These are phyloP conservation scores for Erythrolamprus reginae DNA, from an alignment of 2,113 vertebrate species.

Conservation along the genomic window DNA sequence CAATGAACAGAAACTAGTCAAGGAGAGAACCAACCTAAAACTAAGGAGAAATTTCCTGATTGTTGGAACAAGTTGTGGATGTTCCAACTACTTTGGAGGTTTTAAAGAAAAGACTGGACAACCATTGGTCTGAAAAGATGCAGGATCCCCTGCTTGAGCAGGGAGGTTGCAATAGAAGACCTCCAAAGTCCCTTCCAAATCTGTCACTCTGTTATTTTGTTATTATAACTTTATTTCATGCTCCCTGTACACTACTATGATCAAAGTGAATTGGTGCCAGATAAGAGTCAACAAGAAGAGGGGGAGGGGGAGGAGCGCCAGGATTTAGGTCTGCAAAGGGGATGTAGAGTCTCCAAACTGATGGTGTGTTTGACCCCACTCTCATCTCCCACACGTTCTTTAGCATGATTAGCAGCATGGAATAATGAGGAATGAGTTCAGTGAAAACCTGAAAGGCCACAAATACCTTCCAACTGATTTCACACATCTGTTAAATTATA, in stretches of 20 bases:
- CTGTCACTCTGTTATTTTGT: neutral
- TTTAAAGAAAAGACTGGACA: neutral
- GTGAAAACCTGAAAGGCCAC: neutral
- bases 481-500: neutral
- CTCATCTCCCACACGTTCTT: neutral
- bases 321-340: neutral
- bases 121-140: neutral
- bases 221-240: neutral
- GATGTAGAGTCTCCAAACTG: neutral
- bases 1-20: neutral
- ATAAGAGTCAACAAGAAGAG: neutral
- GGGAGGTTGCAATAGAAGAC: neutral
- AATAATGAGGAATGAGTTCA: neutral
- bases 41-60: neutral
- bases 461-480: neutral
- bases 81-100: neutral
- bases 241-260: neutral
- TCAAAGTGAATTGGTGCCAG: neutral
- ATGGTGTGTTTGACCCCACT: neutral
- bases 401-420: neutral
- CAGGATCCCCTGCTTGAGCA: neutral
- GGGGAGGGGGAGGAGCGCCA: no score
- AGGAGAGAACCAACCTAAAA: neutral
- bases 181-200: neutral
- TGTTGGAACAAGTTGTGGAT: neutral